phyloP scores from a whole-genome alignment of 2,797 vertebrate genomes.

The Muraenolepis orangiensis region DNA sequence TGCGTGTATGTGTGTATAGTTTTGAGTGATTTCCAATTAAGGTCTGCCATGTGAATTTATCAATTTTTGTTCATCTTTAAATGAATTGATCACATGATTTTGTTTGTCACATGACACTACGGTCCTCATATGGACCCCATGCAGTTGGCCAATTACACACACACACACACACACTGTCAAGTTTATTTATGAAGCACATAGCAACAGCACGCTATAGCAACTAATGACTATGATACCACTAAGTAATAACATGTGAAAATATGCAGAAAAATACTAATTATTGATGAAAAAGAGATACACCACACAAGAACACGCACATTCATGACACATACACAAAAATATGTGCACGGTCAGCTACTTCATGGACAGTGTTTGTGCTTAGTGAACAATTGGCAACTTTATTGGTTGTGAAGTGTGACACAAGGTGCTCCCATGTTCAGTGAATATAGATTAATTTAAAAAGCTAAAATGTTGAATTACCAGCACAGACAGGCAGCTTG shows the following conservation, averaged over 20 bases:
- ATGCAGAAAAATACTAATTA: background rate
- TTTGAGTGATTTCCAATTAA: background rate
- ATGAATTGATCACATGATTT: background rate
- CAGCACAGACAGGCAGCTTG: background rate
- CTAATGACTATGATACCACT: background rate
- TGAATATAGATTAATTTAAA: background rate
- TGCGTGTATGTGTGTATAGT: background rate
- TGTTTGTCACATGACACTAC: background rate
- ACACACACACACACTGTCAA: background rate
- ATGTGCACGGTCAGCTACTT: background rate
- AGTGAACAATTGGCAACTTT: background rate
- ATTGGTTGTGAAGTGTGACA: background rate
- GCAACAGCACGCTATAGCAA: background rate
- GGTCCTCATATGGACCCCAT: background rate
- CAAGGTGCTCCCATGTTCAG: background rate
- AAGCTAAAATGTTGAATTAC: background rate
- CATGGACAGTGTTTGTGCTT: background rate
- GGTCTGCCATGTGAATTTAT: background rate
- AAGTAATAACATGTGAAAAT: background rate
- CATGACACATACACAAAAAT: background rate
- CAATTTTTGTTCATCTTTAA: background rate
- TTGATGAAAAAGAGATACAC: background rate
- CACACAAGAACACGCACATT: background rate
- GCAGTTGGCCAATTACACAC: background rate
- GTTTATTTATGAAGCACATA: constrained; percentile 8